Conservation (phyloP, 2,113 vertebrate species). For the Amblyornis subalaris region DNA sequence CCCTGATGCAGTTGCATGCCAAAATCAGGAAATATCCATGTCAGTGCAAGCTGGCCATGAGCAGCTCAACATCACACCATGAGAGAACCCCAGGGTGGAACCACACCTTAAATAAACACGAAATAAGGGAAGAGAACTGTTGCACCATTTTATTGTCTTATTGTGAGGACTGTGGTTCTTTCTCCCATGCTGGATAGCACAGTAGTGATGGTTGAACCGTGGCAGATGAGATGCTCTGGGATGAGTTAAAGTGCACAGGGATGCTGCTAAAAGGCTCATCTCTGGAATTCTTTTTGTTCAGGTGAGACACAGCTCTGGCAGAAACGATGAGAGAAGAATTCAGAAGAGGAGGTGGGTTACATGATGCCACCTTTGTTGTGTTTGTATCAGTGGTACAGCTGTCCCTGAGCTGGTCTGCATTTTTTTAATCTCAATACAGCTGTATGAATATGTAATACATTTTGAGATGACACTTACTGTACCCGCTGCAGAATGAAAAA, state of each 20-base stretch:
- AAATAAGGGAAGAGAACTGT: neutral
- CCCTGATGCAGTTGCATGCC: neutral
- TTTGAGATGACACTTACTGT: neutral
- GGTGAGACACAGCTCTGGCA: neutral
- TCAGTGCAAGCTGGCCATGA: neutral
- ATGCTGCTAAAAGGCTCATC: rapidly evolving
- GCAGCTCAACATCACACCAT: neutral
- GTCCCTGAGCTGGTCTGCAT: neutral
- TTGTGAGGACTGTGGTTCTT: neutral
- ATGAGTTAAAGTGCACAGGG: neutral
- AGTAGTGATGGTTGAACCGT: neutral
- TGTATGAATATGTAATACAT: neutral
- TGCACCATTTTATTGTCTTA: neutral
- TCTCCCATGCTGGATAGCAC: too few relatives aligned
- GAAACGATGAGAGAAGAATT: neutral
- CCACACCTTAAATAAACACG: neutral
- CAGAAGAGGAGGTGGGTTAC: neutral
- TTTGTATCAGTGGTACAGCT: neutral
- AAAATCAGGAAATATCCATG: neutral
- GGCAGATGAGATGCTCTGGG: neutral
- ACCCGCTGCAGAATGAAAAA: neutral
- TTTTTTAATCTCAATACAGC: neutral
- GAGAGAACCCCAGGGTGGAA: neutral
- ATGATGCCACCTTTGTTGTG: neutral
- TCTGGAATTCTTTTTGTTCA: neutral